Percentiles rank a stretch among this genome's conserved stretches.
These are phyloP conservation scores for Pipistrellus pipistrellus DNA, from an alignment of 2,797 vertebrate species.

Conservation along the genomic window DNA sequence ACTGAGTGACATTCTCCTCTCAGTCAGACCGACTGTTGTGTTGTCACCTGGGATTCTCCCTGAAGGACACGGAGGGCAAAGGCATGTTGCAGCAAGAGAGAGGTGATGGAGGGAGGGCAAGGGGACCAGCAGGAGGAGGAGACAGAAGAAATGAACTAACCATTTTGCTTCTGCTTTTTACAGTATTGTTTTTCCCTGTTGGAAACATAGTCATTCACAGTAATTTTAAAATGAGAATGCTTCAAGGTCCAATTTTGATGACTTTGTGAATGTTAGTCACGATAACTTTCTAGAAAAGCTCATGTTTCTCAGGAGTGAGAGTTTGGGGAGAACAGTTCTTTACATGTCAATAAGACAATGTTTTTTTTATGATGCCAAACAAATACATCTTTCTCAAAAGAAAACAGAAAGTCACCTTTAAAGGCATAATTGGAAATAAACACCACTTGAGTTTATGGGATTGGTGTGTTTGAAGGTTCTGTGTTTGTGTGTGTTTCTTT, in stretches of 20 bases:
- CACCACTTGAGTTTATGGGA: background rate
- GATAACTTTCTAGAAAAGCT: slow-evolving; percentile 14
- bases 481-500: background rate
- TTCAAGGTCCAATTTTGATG: background rate
- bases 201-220: background rate
- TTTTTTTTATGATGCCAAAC: slow-evolving; percentile 18
- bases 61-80: no score
- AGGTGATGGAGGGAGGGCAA: background rate
- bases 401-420: background rate
- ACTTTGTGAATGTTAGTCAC: background rate
- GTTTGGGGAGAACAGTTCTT: background rate
- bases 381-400: background rate
- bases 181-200: background rate
- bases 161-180: slow-evolving; percentile 23
- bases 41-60: background rate
- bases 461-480: background rate
- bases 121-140: background rate
- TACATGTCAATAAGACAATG: background rate
- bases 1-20: background rate
- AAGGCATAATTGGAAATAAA: slow-evolving; percentile 55
- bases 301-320: background rate
- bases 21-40: background rate
- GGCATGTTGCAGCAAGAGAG: background rate
- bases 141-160: background rate
- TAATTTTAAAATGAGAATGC: background rate